Percentiles rank a stretch among this genome's conserved stretches.
phyloP scores from a whole-genome alignment of 1,140 invertebrate species.

The Pemphigus obesinymphae region DNA sequence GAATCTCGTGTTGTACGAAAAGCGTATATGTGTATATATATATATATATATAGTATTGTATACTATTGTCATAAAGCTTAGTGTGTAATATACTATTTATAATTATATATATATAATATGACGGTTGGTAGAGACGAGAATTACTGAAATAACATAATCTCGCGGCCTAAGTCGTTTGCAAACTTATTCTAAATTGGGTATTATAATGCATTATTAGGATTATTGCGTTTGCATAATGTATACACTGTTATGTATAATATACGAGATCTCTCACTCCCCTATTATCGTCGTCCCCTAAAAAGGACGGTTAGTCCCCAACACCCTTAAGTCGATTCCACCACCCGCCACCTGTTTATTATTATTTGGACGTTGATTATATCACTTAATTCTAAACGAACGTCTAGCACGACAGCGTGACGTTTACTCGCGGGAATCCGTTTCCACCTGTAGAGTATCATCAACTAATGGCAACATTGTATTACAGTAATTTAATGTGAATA shows the following conservation, averaged over 20 bases:
- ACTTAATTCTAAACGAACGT: neutral
- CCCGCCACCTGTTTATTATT: neutral
- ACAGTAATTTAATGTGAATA: too few relatives aligned
- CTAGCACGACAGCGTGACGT: neutral
- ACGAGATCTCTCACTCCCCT: neutral
- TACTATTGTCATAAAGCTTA: too few relatives aligned
- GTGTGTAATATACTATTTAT: too few relatives aligned
- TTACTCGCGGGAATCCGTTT: neutral
- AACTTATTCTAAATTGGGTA: slow-evolving; percentile 25
- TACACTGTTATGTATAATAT: too few relatives aligned
- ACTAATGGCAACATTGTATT: too few relatives aligned
- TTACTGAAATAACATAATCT: slow-evolving; percentile 30
- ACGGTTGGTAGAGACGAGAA: neutral
- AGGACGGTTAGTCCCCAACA: neutral
- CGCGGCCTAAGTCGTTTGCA: neutral
- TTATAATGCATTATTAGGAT: slow-evolving; percentile 38
- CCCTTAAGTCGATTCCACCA: neutral
- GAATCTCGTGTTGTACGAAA: too few relatives aligned
- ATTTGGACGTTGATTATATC: neutral
- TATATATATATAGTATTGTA: too few relatives aligned
- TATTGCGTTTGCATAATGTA: slow-evolving; percentile 9
- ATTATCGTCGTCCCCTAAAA: neutral
- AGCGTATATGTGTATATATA: too few relatives aligned
- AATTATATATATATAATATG: too few relatives aligned
- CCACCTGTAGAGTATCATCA: neutral